Evolutionary conservation across 2,888 invertebrate genomes (phyloP), one percentile per base, ranked within the genome.

Genomic region (Protodeltote pygarga): DNA sequence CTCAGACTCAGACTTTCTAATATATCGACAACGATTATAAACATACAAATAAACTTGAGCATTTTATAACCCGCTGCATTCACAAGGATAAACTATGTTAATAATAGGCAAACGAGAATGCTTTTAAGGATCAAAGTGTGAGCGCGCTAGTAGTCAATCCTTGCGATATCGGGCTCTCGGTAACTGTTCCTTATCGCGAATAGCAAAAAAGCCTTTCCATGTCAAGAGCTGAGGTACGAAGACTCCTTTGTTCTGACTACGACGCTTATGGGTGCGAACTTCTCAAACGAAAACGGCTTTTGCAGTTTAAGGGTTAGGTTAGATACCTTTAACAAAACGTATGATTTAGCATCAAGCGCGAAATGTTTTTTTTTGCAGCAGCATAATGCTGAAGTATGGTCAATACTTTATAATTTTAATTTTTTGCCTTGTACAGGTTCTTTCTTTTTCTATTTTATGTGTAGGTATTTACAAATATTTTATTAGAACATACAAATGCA

Each of bases 201-300:
- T 61, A 70, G 83, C 83, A 89, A 89, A 89, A 89, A 89, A 87
- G 88, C 85, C 79, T 90, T 91, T 89, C 79, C 86, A 73, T 89
- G 89, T 91, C 84, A 86, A 92, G 84, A 73, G 85, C 78, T 79
- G 82, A 84, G 89, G 85, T 79, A 77, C 69, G 77, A 84, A 82
- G 79, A 82, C 78, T 70, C 77, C 81, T 88, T 90, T 89, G 89
- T 89, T 86, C 85, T 73, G 71, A 65, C 51, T 60, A 55, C 68
- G 68, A 59, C 69, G 62, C 60, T 61, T 65, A 63, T 50, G 61
- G 52, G 55, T 50, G 66, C 58, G 62, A 52, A 48, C 62, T 59
- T 59, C 46, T 52, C 47, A 69, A 61, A 54, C 38, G 50, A 59
- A 51, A 41, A 32, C 17, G 29, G 39, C 34, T 15, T 53, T 48